Evolutionary conservation across 2,113 vertebrate species (phyloP), one percentile per base, ranked within the genome.

Genomic region (Rousettus leschenaultii): DNA sequence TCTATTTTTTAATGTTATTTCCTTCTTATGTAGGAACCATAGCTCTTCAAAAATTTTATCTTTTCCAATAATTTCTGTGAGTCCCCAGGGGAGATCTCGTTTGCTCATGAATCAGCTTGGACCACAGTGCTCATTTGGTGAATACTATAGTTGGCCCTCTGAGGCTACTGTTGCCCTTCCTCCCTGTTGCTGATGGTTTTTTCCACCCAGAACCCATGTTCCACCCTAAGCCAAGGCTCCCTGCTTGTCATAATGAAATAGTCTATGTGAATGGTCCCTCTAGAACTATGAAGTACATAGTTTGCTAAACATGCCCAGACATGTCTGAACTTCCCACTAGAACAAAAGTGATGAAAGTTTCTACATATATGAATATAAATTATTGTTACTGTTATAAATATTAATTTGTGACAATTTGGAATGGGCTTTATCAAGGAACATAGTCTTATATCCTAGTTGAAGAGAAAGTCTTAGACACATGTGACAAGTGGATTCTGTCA

Each of bases 331-430:
- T 19, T 96, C 22, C 28, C 38, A 53, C 70, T 38, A 40, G n/a
- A n/a, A 78, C 5, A n/a, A 9, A 84, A 79, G 9, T 77, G 79
- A 85, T 78, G 43, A 88, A 68, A 59, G 0, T 38, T 86, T 68
- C 40, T 59, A 38, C 3, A 45, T 61, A 86, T 79, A 78, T 40
- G 91, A 97, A 70, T 86, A 51, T 28, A 83, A 93, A 12, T 48
- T 65, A 15, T 28, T 90, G 24, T 82, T 94, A 78, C n/a, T 85
- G 30, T 85, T 59, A 24, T 26, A 66, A 94, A 75, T 86, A 73
- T 80, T 87, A 94, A 90, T 95, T 78, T 94, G 26, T 94, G 51
- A 43, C 61, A 53, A 22, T 59, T 83, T 22, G 18, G 40, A 89
- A 71, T 92, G 38, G n/a, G 5, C 26, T 95, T 75, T 94, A 65